Conservation (phyloP, 2,888 invertebrate genomes). For the Caenorhabditis afra region DNA sequence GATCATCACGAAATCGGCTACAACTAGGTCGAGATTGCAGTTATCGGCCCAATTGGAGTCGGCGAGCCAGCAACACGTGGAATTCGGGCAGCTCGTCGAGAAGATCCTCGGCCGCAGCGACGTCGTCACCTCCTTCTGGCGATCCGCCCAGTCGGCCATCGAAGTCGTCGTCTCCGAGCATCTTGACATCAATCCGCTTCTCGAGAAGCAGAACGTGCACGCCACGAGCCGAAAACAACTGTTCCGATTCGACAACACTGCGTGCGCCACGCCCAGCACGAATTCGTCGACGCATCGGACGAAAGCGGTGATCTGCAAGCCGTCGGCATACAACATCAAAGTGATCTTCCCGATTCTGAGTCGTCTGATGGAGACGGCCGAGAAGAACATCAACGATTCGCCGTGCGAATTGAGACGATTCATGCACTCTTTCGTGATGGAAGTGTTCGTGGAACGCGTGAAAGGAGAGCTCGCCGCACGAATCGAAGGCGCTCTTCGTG, state of each 20-base stretch:
- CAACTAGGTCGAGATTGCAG: conserved; percentile 22
- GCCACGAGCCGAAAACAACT: conserved; percentile 54
- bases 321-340: conserved; percentile 83
- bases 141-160: conserved; percentile 70
- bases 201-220: conserved; percentile 52
- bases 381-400: conserved; percentile 81
- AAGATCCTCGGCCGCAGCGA: conserved; percentile 45
- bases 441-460: conserved; percentile 86
- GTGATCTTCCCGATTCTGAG: conserved; percentile 89
- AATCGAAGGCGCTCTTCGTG: conserved; percentile 65
- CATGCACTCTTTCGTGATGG: conserved; percentile 90
- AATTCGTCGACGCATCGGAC: conserved; percentile 59
- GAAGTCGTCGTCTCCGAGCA: conserved; percentile 75
- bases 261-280: conserved; percentile 65
- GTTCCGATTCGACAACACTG: conserved; percentile 76
- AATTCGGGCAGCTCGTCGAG: conserved; percentile 61
- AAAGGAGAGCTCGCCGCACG: conserved; percentile 69
- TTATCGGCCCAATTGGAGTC: conserved; percentile 66
- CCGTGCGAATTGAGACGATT: conserved; percentile 82
- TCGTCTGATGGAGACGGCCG: conserved; percentile 90
- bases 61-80: conserved; percentile 59
- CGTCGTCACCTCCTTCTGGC: conserved; percentile 72
- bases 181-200: conserved; percentile 72
- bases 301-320: conserved; percentile 84
- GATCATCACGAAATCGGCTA: too few relatives aligned